Conservation (phyloP, 2,888 invertebrate species). For the Stictocephala bisonia region DNA sequence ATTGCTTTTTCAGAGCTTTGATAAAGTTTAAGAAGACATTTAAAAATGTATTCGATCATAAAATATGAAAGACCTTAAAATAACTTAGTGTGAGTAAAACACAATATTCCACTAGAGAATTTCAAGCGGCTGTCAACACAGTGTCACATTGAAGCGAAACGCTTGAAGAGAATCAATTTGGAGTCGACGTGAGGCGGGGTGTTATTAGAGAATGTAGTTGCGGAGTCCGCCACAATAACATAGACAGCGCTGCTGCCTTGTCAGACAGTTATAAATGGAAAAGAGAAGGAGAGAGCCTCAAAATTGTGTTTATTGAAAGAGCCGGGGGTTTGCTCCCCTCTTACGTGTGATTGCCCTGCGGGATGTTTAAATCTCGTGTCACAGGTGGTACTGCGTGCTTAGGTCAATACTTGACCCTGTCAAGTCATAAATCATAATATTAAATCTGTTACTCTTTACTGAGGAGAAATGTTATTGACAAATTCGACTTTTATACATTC, state of each 20-base stretch:
- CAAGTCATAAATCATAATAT: too few species aligned
- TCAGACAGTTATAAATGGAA: constrained; percentile 55
- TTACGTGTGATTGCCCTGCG: neutral
- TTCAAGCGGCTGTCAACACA: neutral
- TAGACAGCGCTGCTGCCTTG: constrained; percentile 25
- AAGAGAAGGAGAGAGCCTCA: constrained; percentile 57
- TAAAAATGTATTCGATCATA: too few species aligned
- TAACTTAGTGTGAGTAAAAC: too few species aligned
- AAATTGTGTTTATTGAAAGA: constrained; percentile 58
- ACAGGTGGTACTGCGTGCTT: too few species aligned
- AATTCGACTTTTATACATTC: too few species aligned
- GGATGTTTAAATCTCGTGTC: neutral
- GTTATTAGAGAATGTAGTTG: constrained; percentile 23
- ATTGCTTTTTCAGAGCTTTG: too few species aligned
- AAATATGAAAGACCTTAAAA: too few species aligned
- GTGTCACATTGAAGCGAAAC: neutral
- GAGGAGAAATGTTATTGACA: too few species aligned
- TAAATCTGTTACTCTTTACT: too few species aligned
- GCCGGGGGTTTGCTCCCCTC: constrained; percentile 41
- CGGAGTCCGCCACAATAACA: constrained; percentile 29
- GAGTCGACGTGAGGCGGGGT: neutral
- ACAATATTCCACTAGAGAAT: too few species aligned
- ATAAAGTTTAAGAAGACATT: too few species aligned
- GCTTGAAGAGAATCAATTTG: neutral
- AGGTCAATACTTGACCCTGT: too few species aligned